These are phyloP conservation scores for Drosophila pectinifera DNA, from an alignment of 1,140 invertebrate genomes.

Conservation along the genomic window DNA sequence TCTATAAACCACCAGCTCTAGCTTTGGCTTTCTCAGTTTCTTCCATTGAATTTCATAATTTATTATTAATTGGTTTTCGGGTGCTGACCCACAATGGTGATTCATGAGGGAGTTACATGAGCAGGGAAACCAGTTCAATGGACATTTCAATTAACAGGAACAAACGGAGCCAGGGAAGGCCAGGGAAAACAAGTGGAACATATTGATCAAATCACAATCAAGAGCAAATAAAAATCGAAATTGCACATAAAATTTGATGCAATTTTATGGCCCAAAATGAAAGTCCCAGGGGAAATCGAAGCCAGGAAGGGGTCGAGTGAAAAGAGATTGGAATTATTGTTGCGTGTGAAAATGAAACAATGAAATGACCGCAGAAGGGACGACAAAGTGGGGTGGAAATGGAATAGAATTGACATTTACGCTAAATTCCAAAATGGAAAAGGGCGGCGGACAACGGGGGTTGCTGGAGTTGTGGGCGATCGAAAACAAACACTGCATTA, in stretches of 20 bases:
- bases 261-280: constrained; percentile 68
- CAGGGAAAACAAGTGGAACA: constrained; percentile 47
- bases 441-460: constrained; percentile 5
- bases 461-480: constrained; percentile 3
- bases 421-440: constrained; percentile 51
- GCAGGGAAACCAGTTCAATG: constrained; percentile 46
- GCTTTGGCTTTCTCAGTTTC: constrained; percentile 20
- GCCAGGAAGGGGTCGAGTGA: not conserved
- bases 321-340: constrained; percentile 54
- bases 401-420: constrained; percentile 69
- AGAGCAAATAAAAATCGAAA: constrained; percentile 81
- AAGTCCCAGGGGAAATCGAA: constrained; percentile 32
- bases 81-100: constrained; percentile 6
- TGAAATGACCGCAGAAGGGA: constrained; percentile 71
- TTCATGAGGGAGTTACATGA: constrained; percentile 64
- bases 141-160: constrained; percentile 73
- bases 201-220: constrained; percentile 81
- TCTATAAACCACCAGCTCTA: constrained; percentile 18
- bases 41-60: constrained; percentile 78
- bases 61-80: constrained; percentile 75
- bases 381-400: constrained; percentile 4
- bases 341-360: constrained; percentile 82
- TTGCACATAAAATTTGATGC: constrained; percentile 79
- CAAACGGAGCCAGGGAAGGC: constrained; percentile 36
- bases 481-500: constrained; percentile 73